Base-by-base conservation (phyloP, 2,113 vertebrate species). In the Micromys minutus region DNA sequence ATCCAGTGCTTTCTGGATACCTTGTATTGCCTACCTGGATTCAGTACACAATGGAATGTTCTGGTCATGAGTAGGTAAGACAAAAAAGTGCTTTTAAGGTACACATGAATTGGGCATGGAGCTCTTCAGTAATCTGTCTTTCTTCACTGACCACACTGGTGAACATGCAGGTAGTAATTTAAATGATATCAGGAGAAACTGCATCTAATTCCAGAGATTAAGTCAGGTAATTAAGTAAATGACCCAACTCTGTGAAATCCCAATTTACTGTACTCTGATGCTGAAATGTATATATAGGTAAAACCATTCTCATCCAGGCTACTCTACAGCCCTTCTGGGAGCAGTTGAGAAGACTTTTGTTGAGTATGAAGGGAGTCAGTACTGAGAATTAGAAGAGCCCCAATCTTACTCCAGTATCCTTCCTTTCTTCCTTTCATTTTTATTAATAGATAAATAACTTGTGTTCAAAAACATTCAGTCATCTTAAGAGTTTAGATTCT, bases 61-160 rank as follows among this genome's bases (percentile, higher is more conserved):
- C n/a, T 86, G 50, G 72, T 83, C 72, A 90, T 50, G 17, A 93
- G 36, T 45, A 91, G 84, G 74, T 63, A 93, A n/a, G 8, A 13
- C 11, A n/a, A 94, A 95, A 95, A 81, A 87, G 55, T 97, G 15
- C 52, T 83, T 87, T 26, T 52, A 93, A 90, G 11, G 26, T 50
- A 67, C 22, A 77, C 7, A 79, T 77, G 87, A 93, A 72, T 7
- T 34, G 12, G 22, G 21, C 17, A 31, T 24, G 52, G 36, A 61
- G 26, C 19, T 36, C 42, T 90, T 50, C 17, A 1, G 2, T 45
- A 79, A 65, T 10, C 52, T 84, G 86, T 21, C 26, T 95, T 94
- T 21, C 45, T 80, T 19, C 15, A 16, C 39, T 77, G 22, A 15
- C 39, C n/a, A 83, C 24, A 77, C 86, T 29, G 77, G 52, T 65